A percentile compares a stretch with the other conserved stretches of the same genome.
These are phyloP conservation scores for Macrosteles quadrilineatus DNA, from an alignment of 1,140 invertebrate genomes.

Conservation along the genomic window DNA sequence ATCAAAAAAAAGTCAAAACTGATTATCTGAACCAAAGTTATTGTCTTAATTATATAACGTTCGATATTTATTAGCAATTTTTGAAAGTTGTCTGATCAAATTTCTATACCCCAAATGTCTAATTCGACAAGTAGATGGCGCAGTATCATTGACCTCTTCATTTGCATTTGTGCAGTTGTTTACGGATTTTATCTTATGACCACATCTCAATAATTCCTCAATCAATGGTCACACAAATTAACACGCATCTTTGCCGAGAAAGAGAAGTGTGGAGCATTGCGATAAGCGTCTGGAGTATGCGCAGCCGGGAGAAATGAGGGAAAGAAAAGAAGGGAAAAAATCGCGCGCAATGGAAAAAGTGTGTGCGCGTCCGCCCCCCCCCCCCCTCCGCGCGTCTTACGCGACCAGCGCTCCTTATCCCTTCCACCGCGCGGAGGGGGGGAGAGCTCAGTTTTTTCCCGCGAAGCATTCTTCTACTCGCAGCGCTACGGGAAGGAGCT, in stretches of 20 bases:
- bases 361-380: conserved; percentile 9
- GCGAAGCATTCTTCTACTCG: conserved; percentile 26
- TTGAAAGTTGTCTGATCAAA: no score
- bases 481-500: not conserved
- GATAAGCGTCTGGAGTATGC: not conserved
- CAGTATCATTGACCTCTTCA: no score
- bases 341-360: conserved; percentile 23
- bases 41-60: no score
- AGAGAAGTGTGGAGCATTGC: not conserved
- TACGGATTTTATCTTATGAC: no score
- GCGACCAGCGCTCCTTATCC: conserved; percentile 18
- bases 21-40: no score
- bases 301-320: not conserved
- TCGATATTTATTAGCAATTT: no score
- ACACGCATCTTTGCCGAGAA: not conserved
- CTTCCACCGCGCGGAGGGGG: conserved; percentile 12
- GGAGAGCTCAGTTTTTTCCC: conserved; percentile 27
- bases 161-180: no score
- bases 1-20: no score
- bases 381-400: not conserved
- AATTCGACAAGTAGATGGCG: no score
- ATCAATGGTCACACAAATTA: no score
- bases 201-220: no score
- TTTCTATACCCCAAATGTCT: no score
- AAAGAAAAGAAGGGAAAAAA: conserved; percentile 29